Percentiles rank a stretch among this genome's conserved stretches.
Evolutionary conservation across 1,140 invertebrate species (phyloP).

Genomic region (Trichomalopsis sarcophagae): DNA sequence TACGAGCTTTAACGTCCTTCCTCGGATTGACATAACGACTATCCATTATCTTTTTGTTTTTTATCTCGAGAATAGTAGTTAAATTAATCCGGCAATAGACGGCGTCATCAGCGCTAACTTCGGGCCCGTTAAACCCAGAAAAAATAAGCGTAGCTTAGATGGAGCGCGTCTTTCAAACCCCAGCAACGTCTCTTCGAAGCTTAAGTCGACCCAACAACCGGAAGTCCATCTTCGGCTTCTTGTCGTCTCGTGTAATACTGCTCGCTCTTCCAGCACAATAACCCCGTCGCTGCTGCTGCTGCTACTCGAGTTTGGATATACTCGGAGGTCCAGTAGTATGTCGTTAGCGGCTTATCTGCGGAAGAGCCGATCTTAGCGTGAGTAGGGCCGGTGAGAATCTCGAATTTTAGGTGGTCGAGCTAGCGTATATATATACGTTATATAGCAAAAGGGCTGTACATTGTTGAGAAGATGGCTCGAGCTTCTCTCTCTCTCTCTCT

Average conservation of each 20-base stretch:
- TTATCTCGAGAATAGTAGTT: neutral
- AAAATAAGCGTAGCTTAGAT: neutral
- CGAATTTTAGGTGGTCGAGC: neutral
- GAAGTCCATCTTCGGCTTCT: neutral
- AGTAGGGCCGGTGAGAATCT: neutral
- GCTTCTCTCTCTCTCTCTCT: neutral
- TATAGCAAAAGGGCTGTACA: neutral
- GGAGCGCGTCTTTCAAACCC: too few relatives aligned
- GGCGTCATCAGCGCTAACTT: neutral
- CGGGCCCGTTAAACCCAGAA: neutral
- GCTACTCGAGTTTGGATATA: neutral
- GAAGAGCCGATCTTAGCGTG: neutral
- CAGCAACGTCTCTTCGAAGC: neutral
- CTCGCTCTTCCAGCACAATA: neutral
- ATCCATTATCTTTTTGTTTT: too few relatives aligned
- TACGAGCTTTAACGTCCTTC: neutral
- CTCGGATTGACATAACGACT: too few relatives aligned
- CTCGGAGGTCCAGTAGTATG: neutral
- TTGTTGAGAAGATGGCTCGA: neutral
- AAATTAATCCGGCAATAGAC: neutral
- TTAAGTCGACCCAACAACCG: neutral
- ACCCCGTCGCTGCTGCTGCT: neutral
- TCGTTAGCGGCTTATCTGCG: slow-evolving; percentile 2
- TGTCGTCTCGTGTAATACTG: slow-evolving; percentile 1
- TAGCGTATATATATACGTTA: neutral